phyloP scores from a whole-genome alignment of 2,113 vertebrate species.

The Oenanthe melanoleuca region DNA sequence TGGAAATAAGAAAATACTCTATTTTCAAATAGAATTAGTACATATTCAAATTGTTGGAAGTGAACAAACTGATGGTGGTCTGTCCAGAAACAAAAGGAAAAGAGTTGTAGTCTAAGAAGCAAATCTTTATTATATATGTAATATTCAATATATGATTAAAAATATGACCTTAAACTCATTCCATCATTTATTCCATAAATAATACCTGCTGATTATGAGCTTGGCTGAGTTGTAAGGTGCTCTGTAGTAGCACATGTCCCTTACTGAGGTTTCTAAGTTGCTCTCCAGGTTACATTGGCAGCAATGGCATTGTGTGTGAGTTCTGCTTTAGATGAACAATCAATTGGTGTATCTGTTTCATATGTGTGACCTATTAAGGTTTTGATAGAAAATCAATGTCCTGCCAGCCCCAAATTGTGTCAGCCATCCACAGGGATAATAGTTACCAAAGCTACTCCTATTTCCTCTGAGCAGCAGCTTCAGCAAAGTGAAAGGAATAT shows the following conservation, averaged over 20 bases:
- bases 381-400: slow-evolving; percentile 4
- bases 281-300: neutral
- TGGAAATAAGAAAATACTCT: neutral
- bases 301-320: neutral
- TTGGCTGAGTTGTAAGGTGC: neutral
- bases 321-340: slow-evolving; percentile 11
- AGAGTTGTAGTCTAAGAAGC: neutral
- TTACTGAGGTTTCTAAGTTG: neutral
- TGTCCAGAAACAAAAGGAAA: neutral
- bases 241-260: neutral
- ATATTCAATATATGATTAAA: neutral
- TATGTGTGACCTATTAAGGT: neutral
- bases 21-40: too few species aligned
- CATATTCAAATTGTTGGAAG: neutral
- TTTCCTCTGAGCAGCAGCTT: slow-evolving; percentile 5
- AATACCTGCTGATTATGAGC: neutral
- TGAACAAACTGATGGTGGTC: neutral
- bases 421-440: neutral
- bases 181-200: neutral
- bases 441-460: neutral
- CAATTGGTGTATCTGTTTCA: neutral
- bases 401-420: neutral
- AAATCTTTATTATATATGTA: neutral
- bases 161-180: neutral
- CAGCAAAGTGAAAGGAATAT: neutral